These are phyloP conservation scores for Gymnoscopelus braueri DNA, from an alignment of 2,797 vertebrate genomes.

Conservation along the genomic window DNA sequence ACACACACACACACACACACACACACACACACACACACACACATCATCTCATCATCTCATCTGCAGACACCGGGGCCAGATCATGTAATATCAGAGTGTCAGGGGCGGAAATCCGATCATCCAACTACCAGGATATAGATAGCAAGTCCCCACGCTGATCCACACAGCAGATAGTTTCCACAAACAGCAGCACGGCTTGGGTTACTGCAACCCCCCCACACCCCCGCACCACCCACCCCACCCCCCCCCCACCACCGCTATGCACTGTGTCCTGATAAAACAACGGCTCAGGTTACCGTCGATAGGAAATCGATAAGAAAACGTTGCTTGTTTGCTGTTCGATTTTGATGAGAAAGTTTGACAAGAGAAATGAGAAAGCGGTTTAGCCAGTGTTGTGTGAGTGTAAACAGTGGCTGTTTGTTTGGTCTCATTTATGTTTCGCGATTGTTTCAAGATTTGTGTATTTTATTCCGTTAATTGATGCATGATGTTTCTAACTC, in stretches of 20 bases:
- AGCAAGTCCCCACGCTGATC: conserved; percentile 72
- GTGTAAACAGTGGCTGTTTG: conserved; percentile 36
- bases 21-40: conserved; percentile 38
- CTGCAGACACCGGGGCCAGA: conserved; percentile 28
- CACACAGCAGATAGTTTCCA: conserved; percentile 77
- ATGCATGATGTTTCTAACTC: conserved; percentile 68
- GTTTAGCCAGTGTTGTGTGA: conserved; percentile 34
- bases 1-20: conserved; percentile 7
- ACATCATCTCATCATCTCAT: conserved; percentile 15
- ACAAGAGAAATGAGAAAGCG: conserved; percentile 74
- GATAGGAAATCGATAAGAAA: conserved; percentile 66
- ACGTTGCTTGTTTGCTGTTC: conserved; percentile 44
- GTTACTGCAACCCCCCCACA: conserved; percentile 54
- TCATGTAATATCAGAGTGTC: conserved; percentile 78
- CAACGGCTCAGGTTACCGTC: conserved; percentile 71
- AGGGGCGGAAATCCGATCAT: conserved; percentile 75
- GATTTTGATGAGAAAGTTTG: conserved; percentile 55
- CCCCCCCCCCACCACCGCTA: conserved; percentile 1
- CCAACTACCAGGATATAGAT: conserved; percentile 79
- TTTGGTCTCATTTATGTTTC: background rate
- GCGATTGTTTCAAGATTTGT: background rate
- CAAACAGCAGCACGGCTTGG: conserved; percentile 65
- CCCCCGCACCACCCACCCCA: conserved; percentile 22
- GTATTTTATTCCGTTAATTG: conserved; percentile 46
- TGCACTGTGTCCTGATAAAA: conserved; percentile 69